Conservation (phyloP, 2,888 invertebrate species). For the Pyrrhia umbra region DNA sequence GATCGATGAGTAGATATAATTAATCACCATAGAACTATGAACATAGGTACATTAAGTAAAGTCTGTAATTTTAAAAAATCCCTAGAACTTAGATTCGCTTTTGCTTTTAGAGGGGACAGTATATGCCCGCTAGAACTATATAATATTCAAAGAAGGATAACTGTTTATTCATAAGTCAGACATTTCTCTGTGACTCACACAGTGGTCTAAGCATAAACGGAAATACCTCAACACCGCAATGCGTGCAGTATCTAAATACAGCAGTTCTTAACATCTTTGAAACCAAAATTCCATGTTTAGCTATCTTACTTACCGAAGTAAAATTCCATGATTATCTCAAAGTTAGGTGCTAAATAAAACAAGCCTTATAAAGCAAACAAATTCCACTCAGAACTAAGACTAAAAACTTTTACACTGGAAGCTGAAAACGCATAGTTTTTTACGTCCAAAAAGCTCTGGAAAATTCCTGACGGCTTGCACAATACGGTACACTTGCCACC, state of each 20-base stretch:
- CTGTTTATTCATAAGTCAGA: neutral
- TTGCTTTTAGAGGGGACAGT: neutral
- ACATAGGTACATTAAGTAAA: too few species aligned
- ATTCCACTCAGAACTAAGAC: slow-evolving; percentile 2
- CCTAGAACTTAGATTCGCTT: too few species aligned
- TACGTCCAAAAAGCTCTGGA: slow-evolving; percentile 16
- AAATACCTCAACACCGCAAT: neutral
- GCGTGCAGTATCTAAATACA: neutral
- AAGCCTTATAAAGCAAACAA: slow-evolving; percentile 2
- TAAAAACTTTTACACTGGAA: slow-evolving; percentile 17
- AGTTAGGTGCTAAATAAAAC: neutral
- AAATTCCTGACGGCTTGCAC: slow-evolving; percentile 36
- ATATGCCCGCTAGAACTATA: neutral
- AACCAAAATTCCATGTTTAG: neutral
- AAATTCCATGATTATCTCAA: neutral
- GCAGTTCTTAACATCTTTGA: neutral
- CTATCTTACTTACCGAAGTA: neutral
- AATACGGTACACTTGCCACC: slow-evolving; percentile 30
- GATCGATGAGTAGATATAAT: too few species aligned
- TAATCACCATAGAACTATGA: too few species aligned
- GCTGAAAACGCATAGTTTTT: slow-evolving; percentile 5
- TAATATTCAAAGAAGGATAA: neutral
- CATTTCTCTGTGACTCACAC: neutral
- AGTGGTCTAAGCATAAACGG: slow-evolving; percentile 1
- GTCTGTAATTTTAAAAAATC: too few species aligned